Evolutionary conservation across 2,113 vertebrate genomes (phyloP), one percentile per base, ranked within the genome.

Genomic region (Chloebia gouldiae): DNA sequence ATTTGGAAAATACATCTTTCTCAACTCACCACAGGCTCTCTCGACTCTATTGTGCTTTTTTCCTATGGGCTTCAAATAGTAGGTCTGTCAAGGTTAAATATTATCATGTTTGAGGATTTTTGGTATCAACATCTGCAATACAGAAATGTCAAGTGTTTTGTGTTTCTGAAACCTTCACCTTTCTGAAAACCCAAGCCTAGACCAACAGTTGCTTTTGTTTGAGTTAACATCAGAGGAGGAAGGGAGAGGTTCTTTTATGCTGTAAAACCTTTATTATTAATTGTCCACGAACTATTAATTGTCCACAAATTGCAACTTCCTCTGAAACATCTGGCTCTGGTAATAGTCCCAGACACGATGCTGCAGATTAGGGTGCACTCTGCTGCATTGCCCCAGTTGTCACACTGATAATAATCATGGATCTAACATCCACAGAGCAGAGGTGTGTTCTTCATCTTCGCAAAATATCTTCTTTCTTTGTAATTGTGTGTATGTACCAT

Each of bases 271-370:
- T 30, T 45, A 57, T 66, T 82, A 10, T 76, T 95, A 88, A 54
- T 88, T 95, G 63, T 71, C 10, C 5, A 54, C 45, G 76, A 70
- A 57, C 71, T 82, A 10, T 76, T 95, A 88, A 54, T 88, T 95
- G 63, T 71, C 10, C 5, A 50, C 17, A 13, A 80, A 82, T 65
- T 88, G 60, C 53, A 86, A 59, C 63, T 91, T 95, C 44, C 70
- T 95, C 75, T 40, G 77, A 88, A 92, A 69, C 56, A 68, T 92
- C 56, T 85, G 75, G 59, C 70, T 92, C 84, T 91, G 81, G 28
- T 81, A 73, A 31, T 22, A 51, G 50, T 86, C 40, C 37, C 54
- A 76, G 40, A 37, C 0, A 0, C 30, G 50, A 35, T 87, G 66
- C 75, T 86, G 81, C 33, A 50, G 17, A 79, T 85, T 30, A 76